Conservation (phyloP, 35 echinoderm and acorn worm species). For the Amphiura filiformis region DNA sequence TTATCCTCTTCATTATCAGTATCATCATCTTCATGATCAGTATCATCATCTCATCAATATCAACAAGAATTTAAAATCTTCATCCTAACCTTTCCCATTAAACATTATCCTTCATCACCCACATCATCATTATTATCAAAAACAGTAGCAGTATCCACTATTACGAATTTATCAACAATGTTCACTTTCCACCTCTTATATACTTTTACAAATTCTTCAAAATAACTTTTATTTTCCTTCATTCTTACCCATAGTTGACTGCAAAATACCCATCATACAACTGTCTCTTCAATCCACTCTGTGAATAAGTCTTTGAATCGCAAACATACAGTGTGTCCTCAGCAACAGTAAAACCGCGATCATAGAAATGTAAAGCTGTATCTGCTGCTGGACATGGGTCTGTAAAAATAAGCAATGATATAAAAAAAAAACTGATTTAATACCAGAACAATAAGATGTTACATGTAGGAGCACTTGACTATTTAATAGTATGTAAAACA, state of each 20-base stretch:
- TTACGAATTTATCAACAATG: too few species aligned
- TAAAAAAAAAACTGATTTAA: not conserved
- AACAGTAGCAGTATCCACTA: too few species aligned
- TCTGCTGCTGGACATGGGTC: conserved; percentile 6
- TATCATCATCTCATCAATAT: too few species aligned
- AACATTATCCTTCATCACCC: too few species aligned
- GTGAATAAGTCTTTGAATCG: conserved; percentile 16
- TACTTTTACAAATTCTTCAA: too few species aligned
- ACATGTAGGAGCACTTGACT: not conserved
- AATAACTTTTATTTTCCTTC: not conserved
- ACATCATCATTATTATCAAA: too few species aligned
- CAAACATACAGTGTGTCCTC: conserved; percentile 5
- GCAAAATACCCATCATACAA: not conserved
- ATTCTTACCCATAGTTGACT: conserved; percentile 6
- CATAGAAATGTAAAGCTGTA: not conserved
- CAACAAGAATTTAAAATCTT: too few species aligned
- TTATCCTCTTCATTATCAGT: too few species aligned
- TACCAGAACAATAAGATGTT: not conserved
- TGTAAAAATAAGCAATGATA: not conserved
- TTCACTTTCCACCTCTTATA: too few species aligned
- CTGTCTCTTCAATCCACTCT: conserved; percentile 26
- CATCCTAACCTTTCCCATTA: too few species aligned
- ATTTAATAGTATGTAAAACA: too few species aligned
- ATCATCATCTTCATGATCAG: too few species aligned
- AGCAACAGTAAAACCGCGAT: conserved; percentile 30